Evolutionary conservation across 2,113 vertebrate genomes (phyloP).

Genomic region (Sprattus sprattus): DNA sequence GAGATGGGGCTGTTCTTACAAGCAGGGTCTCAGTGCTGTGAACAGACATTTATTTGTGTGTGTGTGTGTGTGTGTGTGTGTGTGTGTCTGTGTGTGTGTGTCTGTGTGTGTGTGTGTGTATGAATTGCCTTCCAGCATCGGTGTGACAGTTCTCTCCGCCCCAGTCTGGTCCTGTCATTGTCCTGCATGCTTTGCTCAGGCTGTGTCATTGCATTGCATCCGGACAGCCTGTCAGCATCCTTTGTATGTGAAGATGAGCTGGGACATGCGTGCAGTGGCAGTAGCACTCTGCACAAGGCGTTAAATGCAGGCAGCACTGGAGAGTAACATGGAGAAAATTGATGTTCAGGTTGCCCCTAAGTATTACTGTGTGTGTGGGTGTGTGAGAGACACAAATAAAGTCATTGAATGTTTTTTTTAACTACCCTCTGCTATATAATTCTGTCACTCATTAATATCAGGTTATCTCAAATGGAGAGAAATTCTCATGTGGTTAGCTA

Average conservation of each 20-base stretch:
- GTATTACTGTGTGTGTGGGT: not conserved
- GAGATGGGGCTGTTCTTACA: not conserved
- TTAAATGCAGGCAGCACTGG: not conserved
- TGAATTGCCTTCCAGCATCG: conserved; percentile 18
- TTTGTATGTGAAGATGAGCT: not conserved
- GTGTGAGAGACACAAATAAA: not conserved
- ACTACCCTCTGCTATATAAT: not conserved
- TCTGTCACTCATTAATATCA: not conserved
- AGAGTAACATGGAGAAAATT: not conserved
- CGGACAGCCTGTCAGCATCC: not conserved
- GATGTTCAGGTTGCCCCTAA: not conserved
- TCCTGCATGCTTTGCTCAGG: not conserved
- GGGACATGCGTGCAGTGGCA: not conserved
- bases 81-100: not conserved
- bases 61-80: not conserved
- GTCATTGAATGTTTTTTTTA: not conserved
- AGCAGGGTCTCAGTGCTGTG: not conserved
- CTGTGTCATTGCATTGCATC: not conserved
- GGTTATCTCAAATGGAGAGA: not conserved
- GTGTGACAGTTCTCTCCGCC: not conserved
- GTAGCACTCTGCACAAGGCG: not conserved
- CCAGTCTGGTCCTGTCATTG: not conserved
- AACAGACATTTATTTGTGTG: not conserved
- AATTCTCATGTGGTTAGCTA: not conserved
- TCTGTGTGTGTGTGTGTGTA: too few relatives aligned